Percentiles rank a stretch among this genome's conserved stretches.
phyloP scores from a whole-genome alignment of 2,113 vertebrate genomes.

The Gnathonemus longibarbis region DNA sequence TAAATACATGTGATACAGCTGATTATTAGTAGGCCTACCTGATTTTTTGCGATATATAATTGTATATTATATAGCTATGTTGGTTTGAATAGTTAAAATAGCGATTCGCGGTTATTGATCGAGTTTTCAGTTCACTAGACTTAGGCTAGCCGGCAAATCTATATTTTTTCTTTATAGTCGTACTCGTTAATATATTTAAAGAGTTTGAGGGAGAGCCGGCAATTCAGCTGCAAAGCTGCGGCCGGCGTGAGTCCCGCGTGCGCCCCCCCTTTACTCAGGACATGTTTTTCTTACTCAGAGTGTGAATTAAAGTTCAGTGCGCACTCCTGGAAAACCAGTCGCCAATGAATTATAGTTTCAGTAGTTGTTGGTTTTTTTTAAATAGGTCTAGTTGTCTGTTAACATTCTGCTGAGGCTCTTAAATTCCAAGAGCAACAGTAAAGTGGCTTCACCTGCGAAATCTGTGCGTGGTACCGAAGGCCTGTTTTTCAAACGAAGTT shows the following conservation, averaged over 20 bases:
- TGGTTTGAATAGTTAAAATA: background rate
- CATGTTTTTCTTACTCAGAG: background rate
- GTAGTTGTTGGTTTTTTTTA: background rate
- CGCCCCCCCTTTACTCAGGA: no score
- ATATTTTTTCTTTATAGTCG: background rate
- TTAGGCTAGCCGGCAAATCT: background rate
- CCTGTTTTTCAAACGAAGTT: background rate
- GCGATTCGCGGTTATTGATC: background rate
- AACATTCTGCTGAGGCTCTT: background rate
- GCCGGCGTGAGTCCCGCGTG: no score
- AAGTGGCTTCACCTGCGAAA: background rate
- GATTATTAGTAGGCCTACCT: background rate
- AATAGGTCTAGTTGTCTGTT: background rate
- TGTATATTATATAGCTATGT: background rate
- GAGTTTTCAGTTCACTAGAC: background rate
- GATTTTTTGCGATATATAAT: background rate
- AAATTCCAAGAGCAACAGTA: background rate
- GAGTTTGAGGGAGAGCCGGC: background rate
- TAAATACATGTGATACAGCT: background rate
- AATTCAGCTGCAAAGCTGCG: no score
- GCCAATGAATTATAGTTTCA: background rate
- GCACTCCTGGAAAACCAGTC: background rate
- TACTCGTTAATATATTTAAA: background rate
- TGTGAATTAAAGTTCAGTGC: background rate
- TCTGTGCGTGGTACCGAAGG: background rate